Percentiles rank a stretch among this genome's conserved stretches.
These are phyloP conservation scores for Drosophila erecta DNA, from an alignment of 1,140 invertebrate species.

Conservation along the genomic window DNA sequence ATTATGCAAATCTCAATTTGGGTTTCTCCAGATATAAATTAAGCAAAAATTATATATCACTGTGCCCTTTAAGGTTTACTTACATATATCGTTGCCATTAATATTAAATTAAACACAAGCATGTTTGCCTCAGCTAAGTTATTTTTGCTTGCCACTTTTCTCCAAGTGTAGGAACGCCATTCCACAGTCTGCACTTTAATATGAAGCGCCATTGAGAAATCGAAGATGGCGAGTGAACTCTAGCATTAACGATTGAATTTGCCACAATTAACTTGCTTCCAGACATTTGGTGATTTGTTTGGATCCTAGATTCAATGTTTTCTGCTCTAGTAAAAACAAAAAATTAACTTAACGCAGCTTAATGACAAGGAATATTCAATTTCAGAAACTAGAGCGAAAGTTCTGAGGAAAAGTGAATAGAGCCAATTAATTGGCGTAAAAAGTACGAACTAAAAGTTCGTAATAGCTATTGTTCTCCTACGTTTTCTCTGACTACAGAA, in stretches of 20 bases:
- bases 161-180: constrained; percentile 1
- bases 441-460: constrained; percentile 10
- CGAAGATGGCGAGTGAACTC: neutral
- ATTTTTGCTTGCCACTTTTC: neutral
- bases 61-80: too few relatives aligned
- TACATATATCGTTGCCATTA: too few relatives aligned
- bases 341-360: neutral
- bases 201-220: neutral
- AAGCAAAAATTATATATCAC: too few relatives aligned
- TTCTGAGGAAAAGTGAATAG: neutral
- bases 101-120: neutral
- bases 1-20: too few relatives aligned
- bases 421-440: constrained; percentile 10
- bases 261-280: neutral
- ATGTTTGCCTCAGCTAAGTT: neutral
- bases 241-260: constrained; percentile 35
- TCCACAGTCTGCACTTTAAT: constrained; percentile 17
- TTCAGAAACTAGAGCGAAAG: constrained; percentile 17
- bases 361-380: constrained; percentile 14
- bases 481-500: too few relatives aligned
- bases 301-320: neutral
- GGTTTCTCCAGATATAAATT: too few relatives aligned
- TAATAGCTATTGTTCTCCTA: constrained; percentile 1
- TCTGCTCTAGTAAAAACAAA: neutral
- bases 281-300: constrained; percentile 2